These are phyloP conservation scores for Bombycilla garrulus DNA, from an alignment of 2,113 vertebrate genomes.

Conservation along the genomic window DNA sequence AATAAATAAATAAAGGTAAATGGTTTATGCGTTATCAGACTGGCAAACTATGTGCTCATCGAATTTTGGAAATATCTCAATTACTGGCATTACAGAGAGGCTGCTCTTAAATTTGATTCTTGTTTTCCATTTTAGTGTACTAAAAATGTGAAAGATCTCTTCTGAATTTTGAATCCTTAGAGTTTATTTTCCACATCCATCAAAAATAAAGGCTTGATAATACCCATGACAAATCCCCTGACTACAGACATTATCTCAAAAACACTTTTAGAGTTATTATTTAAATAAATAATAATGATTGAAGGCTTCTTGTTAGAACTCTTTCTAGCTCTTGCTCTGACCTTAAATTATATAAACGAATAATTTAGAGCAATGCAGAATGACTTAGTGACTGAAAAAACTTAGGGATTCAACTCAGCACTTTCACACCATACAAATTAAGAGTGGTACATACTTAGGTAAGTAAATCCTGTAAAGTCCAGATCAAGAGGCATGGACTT, in stretches of 20 bases:
- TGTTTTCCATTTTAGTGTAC: background rate
- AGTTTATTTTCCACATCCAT: background rate
- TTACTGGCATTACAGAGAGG: background rate
- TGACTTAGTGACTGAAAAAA: background rate
- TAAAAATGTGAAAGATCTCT: background rate
- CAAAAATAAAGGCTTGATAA: background rate
- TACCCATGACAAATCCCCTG: background rate
- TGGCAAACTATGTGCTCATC: background rate
- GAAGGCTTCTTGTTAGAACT: background rate
- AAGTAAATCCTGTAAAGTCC: background rate
- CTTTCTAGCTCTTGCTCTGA: background rate
- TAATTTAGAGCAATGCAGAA: background rate
- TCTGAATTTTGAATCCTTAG: background rate
- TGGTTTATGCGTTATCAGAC: background rate
- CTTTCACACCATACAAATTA: background rate
- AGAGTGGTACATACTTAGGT: too few species aligned
- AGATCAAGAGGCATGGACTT: background rate
- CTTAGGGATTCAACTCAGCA: background rate
- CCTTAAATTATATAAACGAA: background rate
- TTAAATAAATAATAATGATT: background rate
- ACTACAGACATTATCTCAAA: background rate
- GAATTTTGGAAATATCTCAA: background rate
- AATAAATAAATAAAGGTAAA: background rate
- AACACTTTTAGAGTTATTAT: background rate
- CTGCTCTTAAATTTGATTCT: background rate